These are phyloP conservation scores for Microcaecilia unicolor DNA, from an alignment of 2,797 vertebrate genomes.

Conservation along the genomic window DNA sequence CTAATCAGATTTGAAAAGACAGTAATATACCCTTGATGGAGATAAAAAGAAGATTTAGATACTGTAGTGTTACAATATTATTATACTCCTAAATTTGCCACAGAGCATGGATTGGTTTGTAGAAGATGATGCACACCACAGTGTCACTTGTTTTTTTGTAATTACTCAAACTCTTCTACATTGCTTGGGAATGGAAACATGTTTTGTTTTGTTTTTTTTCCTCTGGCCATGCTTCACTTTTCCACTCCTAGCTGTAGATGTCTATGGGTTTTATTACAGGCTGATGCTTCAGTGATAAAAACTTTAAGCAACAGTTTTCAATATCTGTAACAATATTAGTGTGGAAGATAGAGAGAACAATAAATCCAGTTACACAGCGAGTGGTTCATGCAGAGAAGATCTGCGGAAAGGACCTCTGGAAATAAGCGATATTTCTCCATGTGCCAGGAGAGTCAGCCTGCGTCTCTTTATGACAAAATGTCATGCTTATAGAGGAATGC, in stretches of 20 bases:
- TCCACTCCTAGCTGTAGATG: neutral
- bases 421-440: neutral
- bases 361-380: neutral
- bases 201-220: neutral
- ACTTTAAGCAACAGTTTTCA: neutral
- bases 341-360: neutral
- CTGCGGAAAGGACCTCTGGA: neutral
- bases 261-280: neutral
- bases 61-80: too few species aligned
- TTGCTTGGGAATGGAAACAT: neutral
- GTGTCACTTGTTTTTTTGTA: too few species aligned
- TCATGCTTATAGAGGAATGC: neutral
- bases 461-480: neutral
- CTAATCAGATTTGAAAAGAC: too few species aligned
- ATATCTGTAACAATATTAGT: neutral
- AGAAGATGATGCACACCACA: too few species aligned
- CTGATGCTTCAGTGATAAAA: neutral
- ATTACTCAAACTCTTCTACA: too few species aligned
- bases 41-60: too few species aligned
- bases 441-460: neutral
- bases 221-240: neutral
- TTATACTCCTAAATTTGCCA: too few species aligned
- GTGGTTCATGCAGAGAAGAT: constrained; percentile 9
- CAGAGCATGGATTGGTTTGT: too few species aligned
- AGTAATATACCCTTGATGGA: too few species aligned